Conservation (phyloP, 2,113 vertebrate species). For the Crypturellus undulatus region DNA sequence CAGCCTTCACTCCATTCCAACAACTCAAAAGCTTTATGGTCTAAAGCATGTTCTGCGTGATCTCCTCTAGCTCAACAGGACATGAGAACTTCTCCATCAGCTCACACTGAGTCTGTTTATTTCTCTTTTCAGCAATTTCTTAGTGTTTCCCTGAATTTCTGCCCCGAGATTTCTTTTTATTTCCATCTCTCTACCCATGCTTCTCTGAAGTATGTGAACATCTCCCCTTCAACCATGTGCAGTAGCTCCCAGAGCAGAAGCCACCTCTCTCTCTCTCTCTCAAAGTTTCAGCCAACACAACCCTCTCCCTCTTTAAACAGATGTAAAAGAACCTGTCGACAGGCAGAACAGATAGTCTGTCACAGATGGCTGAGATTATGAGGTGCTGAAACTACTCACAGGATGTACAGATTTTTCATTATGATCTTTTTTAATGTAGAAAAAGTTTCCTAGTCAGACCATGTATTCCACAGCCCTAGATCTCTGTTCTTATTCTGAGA, state of each 20-base stretch:
- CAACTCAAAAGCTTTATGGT: neutral
- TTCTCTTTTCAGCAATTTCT: neutral
- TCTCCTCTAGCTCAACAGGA: neutral
- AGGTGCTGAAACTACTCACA: constrained; percentile 61
- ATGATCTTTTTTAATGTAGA: neutral
- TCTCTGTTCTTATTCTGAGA: neutral
- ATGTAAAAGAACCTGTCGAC: constrained; percentile 24
- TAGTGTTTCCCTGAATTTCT: neutral
- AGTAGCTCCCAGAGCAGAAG: neutral
- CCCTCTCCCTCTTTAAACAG: neutral
- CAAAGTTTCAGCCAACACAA: neutral
- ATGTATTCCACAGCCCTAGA: neutral
- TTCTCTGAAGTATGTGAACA: neutral
- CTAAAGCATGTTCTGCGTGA: neutral
- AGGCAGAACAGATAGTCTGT: constrained; percentile 33
- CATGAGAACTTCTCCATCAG: neutral
- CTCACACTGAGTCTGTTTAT: fast-evolving
- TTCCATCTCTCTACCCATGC: neutral
- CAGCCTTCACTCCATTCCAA: neutral
- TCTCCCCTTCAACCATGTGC: neutral
- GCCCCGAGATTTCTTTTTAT: neutral
- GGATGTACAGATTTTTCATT: constrained; percentile 54
- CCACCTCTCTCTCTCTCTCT: neutral
- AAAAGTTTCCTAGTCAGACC: constrained; percentile 28
- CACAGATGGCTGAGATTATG: constrained; percentile 49